Percentiles rank a stretch among this genome's conserved stretches.
phyloP scores from a whole-genome alignment of 1,140 invertebrate species.

The Diploscapter pachys region DNA sequence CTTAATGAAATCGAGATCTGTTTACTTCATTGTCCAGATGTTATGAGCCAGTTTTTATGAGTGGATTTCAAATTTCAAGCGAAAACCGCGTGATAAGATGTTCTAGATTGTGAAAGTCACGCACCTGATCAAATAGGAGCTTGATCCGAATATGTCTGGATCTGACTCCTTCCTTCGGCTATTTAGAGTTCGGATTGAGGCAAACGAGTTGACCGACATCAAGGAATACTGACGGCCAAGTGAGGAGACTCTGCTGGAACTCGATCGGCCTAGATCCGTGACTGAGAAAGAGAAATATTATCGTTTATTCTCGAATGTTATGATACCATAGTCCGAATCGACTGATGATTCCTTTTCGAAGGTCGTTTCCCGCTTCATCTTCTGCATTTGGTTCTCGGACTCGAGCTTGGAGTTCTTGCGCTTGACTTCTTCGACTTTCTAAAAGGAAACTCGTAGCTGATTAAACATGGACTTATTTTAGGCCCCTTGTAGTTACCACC shows the following conservation, averaged over 20 bases:
- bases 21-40: too few species aligned
- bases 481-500: too few species aligned
- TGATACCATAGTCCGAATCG: conserved; percentile 30
- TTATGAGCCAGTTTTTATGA: too few species aligned
- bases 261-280: conserved; percentile 9
- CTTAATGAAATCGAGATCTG: too few species aligned
- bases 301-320: too few species aligned
- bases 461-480: too few species aligned
- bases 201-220: conserved; percentile 25
- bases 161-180: conserved; percentile 23
- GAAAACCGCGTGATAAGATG: too few species aligned
- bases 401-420: conserved; percentile 47
- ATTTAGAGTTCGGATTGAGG: conserved; percentile 25
- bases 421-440: conserved; percentile 45
- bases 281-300: neutral
- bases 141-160: neutral
- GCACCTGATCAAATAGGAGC: too few species aligned
- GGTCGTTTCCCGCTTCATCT: conserved; percentile 35
- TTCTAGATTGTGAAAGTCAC: too few species aligned
- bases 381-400: conserved; percentile 42
- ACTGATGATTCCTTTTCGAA: conserved; percentile 32
- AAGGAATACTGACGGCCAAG: conserved; percentile 30
- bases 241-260: conserved; percentile 19
- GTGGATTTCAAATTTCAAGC: too few species aligned
- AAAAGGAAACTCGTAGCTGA: too few species aligned